Base-by-base conservation (phyloP, 2,797 vertebrate genomes). In the Jordanella pulchra region DNA sequence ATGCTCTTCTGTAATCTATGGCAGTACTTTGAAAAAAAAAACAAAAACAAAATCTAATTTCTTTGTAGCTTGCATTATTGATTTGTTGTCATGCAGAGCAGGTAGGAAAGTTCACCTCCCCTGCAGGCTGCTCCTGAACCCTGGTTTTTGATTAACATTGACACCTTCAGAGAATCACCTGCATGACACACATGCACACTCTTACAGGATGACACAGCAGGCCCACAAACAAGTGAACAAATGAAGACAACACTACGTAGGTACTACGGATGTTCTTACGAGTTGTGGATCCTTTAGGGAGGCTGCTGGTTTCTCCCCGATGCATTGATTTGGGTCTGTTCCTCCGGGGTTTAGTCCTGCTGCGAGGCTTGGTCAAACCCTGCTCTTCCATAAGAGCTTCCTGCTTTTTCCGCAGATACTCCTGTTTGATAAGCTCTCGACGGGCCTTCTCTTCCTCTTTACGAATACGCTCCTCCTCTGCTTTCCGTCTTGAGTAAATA, bases 401-500 rank as follows among this genome's bases (percentile, higher is more conserved):
- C 88, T 99, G 98, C 84, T 99, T 99, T 80, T 95, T 93, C 68
- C 94, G 91, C 71, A 99, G 83, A 82, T 99, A 99, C 13, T 99
- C 97, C 84, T 99, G 98, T 81, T 99, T 99, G 66, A 99, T 99
- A 1, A 99, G 94, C 47, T 99, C 98, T 28, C 97, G 91, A 0
- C 98, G 93, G 0, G 96, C 95, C 79, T 98, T 99, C 90, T 99
- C 98, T 51, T 99, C 97, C 18, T 99, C 98, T 71, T 99, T 99
- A 61, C 97, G 96, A 83, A 97, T 82, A 1, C 98, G 94, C 0
- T 99, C 98, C 73, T 99, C 97, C 76, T 99, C 97, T 0, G 98
- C 97, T 86, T 98, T 99, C 13, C 97, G 96, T 50, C 98, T 99
- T 83, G 1, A 75, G 58, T n/a, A 74, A 67, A 75, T 50, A 61